Percentiles rank a stretch among this genome's conserved stretches.
Conservation (phyloP, 1,140 invertebrate genomes). For the Papilio machaon region DNA sequence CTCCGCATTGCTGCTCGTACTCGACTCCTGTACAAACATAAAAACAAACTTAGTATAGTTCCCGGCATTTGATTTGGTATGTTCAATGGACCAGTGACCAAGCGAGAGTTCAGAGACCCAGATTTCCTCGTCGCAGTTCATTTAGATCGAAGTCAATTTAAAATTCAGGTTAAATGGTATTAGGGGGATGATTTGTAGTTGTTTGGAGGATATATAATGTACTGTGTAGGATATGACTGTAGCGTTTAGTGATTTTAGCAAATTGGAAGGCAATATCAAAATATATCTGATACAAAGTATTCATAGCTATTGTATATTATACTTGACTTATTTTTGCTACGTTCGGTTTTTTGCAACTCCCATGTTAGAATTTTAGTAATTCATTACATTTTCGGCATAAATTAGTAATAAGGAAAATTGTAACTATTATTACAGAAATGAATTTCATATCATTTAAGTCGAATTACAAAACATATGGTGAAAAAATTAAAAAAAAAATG, state of each 20-base stretch:
- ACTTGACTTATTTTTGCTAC: too few relatives aligned
- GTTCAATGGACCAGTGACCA: constrained; percentile 34
- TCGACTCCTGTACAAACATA: constrained; percentile 68
- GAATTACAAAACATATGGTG: neutral
- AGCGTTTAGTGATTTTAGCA: neutral
- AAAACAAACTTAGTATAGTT: neutral
- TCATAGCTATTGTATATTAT: too few relatives aligned
- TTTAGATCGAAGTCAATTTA: neutral
- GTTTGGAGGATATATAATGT: neutral
- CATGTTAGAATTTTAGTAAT: too few relatives aligned
- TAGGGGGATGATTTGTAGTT: neutral
- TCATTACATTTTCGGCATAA: neutral
- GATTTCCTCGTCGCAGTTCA: neutral
- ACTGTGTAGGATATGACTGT: neutral
- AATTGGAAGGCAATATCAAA: neutral
- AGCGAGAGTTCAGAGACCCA: constrained; percentile 1
- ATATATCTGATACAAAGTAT: too few relatives aligned
- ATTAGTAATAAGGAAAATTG: neutral
- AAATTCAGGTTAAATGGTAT: neutral
- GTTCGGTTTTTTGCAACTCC: too few relatives aligned
- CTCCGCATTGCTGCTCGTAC: constrained; percentile 83
- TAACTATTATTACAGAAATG: too few relatives aligned
- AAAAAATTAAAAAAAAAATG: neutral
- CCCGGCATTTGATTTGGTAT: constrained; percentile 34
- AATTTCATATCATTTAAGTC: neutral